phyloP scores from a whole-genome alignment of 1,140 invertebrate species.

The Lanistes nyassanus region DNA sequence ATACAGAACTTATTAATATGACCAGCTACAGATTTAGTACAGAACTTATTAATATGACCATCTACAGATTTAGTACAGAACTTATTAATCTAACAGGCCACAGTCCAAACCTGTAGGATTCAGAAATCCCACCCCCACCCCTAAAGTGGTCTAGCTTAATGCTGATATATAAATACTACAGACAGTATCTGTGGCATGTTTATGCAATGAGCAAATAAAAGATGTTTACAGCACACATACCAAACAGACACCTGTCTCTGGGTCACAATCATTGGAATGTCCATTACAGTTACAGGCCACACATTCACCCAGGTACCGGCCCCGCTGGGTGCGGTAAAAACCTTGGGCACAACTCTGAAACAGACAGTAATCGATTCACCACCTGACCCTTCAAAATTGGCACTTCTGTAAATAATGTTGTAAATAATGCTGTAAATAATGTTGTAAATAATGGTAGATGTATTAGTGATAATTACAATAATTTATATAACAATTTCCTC shows the following conservation, averaged over 20 bases:
- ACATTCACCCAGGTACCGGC: slow-evolving; percentile 71
- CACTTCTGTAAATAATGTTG: background rate
- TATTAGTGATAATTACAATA: background rate
- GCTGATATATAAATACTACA: too few species aligned
- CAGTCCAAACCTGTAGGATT: too few species aligned
- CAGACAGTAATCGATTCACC: slow-evolving; percentile 1
- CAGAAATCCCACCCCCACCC: too few species aligned
- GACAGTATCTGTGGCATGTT: too few species aligned
- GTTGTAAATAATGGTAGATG: background rate
- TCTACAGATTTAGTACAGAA: too few species aligned
- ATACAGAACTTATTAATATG: too few species aligned
- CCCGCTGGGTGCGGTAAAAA: slow-evolving; percentile 74
- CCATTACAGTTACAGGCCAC: slow-evolving; percentile 95
- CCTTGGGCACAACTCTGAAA: slow-evolving; percentile 83
- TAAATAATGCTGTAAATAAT: background rate
- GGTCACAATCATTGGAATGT: slow-evolving; percentile 95
- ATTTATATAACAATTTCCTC: too few species aligned
- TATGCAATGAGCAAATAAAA: background rate
- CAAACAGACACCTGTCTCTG: slow-evolving; percentile 89
- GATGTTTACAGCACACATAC: slow-evolving; percentile 63
- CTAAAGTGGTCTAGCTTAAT: too few species aligned
- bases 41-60: too few species aligned
- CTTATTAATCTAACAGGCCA: too few species aligned
- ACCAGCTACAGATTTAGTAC: too few species aligned
- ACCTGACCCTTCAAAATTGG: background rate